Conservation (phyloP, 2,888 invertebrate species). For the Lucinisca nassula region DNA sequence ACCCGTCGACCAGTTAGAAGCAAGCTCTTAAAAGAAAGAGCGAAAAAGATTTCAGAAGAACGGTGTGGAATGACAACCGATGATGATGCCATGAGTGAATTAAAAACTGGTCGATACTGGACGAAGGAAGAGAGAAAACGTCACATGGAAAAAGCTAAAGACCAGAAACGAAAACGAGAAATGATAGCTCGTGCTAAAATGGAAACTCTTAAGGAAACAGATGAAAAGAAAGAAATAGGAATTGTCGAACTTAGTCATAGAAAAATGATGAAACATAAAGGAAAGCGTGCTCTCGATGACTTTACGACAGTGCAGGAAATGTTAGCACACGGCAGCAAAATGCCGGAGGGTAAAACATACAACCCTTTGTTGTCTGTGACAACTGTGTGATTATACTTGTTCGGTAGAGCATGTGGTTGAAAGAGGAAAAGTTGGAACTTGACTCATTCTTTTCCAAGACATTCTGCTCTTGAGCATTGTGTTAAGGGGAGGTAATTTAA, state of each 20-base stretch:
- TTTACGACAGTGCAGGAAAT: constrained; percentile 90
- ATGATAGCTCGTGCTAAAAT: constrained; percentile 83
- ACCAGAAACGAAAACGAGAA: constrained; percentile 89
- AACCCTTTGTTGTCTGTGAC: constrained; percentile 88
- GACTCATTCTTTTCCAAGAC: background rate
- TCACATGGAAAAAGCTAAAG: constrained; percentile 92
- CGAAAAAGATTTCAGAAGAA: constrained; percentile 91
- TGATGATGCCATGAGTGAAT: constrained; percentile 93
- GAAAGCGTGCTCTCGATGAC: constrained; percentile 89
- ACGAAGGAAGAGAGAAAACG: constrained; percentile 93
- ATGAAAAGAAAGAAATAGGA: constrained; percentile 85
- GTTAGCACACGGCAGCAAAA: constrained; percentile 89
- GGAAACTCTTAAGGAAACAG: constrained; percentile 88
- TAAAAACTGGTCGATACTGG: constrained; percentile 93
- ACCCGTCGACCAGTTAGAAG: constrained; percentile 92
- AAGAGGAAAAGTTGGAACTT: background rate
- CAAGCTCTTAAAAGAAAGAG: constrained; percentile 91
- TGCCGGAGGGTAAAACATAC: constrained; percentile 84
- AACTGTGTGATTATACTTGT: constrained; percentile 86
- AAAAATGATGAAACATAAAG: constrained; percentile 90
- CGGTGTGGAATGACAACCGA: constrained; percentile 92
- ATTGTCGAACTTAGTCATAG: constrained; percentile 89
- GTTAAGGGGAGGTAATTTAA: too few species aligned
- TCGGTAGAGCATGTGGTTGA: background rate
- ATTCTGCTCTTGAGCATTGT: too few species aligned